These are phyloP conservation scores for Balearica regulorum DNA, from an alignment of 2,797 vertebrate genomes.

Conservation along the genomic window DNA sequence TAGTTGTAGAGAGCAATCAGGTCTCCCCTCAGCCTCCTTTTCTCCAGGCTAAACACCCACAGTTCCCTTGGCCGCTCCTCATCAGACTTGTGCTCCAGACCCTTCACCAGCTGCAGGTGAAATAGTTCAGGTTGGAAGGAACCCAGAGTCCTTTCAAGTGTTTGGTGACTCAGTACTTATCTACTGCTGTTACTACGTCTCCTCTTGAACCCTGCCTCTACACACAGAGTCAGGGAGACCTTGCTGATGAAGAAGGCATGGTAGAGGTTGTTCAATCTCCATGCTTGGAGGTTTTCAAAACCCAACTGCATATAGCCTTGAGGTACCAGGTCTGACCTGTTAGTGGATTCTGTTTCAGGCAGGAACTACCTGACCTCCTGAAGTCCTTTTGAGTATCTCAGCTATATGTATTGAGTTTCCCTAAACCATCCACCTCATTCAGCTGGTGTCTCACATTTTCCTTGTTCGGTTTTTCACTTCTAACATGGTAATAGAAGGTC, in stretches of 20 bases:
- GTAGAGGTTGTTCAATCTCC: background rate
- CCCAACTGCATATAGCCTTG: accelerated
- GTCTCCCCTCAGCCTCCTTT: background rate
- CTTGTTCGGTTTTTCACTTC: background rate
- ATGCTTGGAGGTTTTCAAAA: background rate
- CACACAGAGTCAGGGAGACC: background rate
- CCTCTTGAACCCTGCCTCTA: background rate
- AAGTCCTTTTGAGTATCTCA: background rate
- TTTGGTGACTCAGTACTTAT: background rate
- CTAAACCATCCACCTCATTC: background rate
- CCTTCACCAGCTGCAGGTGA: background rate
- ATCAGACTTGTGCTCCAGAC: background rate
- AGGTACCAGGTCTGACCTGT: background rate
- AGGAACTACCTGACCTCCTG: background rate
- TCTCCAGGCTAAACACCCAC: background rate
- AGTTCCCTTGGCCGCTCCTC: background rate
- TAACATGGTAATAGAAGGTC: background rate
- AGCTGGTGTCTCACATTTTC: accelerated
- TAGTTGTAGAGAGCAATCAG: accelerated
- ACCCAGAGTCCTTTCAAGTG: accelerated
- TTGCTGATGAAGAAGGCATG: background rate
- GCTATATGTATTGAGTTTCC: background rate
- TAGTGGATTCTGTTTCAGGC: accelerated
- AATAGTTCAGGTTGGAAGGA: background rate
- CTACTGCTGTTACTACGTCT: background rate